Conservation (phyloP, 2,113 vertebrate species). For the Salvelinus namaycush region DNA sequence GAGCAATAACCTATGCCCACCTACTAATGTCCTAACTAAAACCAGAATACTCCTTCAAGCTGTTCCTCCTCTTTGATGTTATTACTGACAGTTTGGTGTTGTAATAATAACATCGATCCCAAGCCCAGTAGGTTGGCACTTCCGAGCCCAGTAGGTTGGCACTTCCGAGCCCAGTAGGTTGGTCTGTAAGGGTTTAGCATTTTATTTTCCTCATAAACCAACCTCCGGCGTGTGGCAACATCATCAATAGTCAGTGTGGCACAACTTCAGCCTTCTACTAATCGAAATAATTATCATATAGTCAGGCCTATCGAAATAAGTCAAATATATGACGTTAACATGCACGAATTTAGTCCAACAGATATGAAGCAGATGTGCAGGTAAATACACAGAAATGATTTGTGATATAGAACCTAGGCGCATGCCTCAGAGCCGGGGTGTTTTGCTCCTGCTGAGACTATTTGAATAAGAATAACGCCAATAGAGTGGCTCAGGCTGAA, state of each 20-base stretch:
- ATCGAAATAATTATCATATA: background rate
- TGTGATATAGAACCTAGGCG: slow-evolving; percentile 55
- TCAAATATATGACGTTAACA: background rate
- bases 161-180: slow-evolving; percentile 17
- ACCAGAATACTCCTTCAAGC: slow-evolving; percentile 51
- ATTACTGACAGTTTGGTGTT: slow-evolving; percentile 62
- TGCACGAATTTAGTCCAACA: background rate
- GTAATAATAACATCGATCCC: slow-evolving; percentile 62
- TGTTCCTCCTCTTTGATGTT: slow-evolving; percentile 62
- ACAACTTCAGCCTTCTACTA: background rate
- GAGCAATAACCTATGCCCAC: slow-evolving; percentile 49
- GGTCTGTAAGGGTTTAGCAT: background rate
- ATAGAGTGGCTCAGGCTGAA: slow-evolving; percentile 95
- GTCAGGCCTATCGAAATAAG: background rate
- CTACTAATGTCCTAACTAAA: slow-evolving; percentile 50
- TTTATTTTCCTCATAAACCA: background rate
- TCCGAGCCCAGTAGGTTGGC: slow-evolving; percentile 23
- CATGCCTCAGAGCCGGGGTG: slow-evolving; percentile 79
- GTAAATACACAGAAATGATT: slow-evolving; percentile 41
- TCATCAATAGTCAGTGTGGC: no score
- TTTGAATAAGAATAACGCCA: slow-evolving; percentile 97
- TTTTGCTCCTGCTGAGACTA: slow-evolving; percentile 92
- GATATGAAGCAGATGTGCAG: slow-evolving; percentile 5
- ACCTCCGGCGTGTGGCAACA: background rate
- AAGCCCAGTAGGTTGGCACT: slow-evolving; percentile 35